A percentile compares a stretch with the other conserved stretches of the same genome.
These are phyloP conservation scores for Anoplius nigerrimus DNA, from an alignment of 2,888 invertebrate genomes.

Conservation along the genomic window DNA sequence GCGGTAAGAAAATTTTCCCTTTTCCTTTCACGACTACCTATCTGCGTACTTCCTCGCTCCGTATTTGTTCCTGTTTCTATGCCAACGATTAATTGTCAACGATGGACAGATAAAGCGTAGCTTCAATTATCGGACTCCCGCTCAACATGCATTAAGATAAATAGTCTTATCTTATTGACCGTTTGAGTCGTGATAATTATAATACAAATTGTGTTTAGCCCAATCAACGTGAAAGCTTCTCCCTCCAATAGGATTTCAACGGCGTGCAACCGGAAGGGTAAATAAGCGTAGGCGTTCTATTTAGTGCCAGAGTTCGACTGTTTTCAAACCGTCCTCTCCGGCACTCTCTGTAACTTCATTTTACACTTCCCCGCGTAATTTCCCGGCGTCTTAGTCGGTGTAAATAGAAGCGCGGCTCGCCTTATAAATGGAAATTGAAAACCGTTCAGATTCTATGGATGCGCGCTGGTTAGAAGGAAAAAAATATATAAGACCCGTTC, in stretches of 20 bases:
- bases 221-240: slow-evolving; percentile 37
- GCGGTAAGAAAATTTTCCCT: not conserved
- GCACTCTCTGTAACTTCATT: not conserved
- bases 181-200: slow-evolving; percentile 37
- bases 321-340: too few relatives aligned
- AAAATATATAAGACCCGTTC: too few relatives aligned
- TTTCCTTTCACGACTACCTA: not conserved
- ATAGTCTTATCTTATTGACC: slow-evolving; percentile 34
- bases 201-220: slow-evolving; percentile 40
- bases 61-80: not conserved
- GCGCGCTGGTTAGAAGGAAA: too few relatives aligned
- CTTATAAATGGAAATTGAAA: too few relatives aligned
- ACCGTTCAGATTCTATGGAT: too few relatives aligned
- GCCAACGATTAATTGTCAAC: not conserved
- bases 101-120: slow-evolving; percentile 12
- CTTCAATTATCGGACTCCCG: slow-evolving; percentile 22
- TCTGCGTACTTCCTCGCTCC: not conserved
- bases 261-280: slow-evolving; percentile 14
- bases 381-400: not conserved
- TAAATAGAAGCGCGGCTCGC: too few relatives aligned
- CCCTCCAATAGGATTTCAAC: slow-evolving; percentile 20
- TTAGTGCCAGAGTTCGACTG: slow-evolving; percentile 2
- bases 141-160: slow-evolving; percentile 21
- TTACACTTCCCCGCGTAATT: not conserved
- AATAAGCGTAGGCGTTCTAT: slow-evolving; percentile 29